Percentiles rank a stretch among this genome's conserved stretches.
phyloP scores from a whole-genome alignment of 2,797 vertebrate genomes.

The Aplochiton taeniatus region DNA sequence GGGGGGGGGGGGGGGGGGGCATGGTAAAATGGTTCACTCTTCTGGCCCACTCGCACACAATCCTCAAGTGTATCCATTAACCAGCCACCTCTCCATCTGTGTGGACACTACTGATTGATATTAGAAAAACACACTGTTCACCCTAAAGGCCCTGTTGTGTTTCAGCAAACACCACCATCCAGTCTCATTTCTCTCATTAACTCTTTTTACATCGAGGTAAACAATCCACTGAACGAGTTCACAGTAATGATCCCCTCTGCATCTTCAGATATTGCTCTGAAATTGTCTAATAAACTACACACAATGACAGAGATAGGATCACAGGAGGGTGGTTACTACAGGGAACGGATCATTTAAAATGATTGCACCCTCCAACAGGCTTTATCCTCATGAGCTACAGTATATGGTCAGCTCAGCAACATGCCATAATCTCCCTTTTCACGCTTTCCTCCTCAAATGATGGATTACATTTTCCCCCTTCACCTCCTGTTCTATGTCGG shows the following conservation, averaged over 20 bases:
- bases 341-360: too few species aligned
- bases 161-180: neutral
- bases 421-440: too few species aligned
- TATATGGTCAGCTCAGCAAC: too few species aligned
- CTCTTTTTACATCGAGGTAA: too few species aligned
- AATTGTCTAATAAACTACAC: too few species aligned
- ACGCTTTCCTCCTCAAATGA: too few species aligned
- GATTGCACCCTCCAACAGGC: too few species aligned
- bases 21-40: conserved; percentile 35
- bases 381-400: too few species aligned
- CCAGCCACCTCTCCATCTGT: conserved; percentile 59
- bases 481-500: conserved; percentile 66
- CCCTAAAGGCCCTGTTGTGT: neutral
- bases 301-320: too few species aligned
- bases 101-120: conserved; percentile 29
- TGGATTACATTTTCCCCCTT: conserved; percentile 9
- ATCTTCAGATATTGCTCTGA: neutral
- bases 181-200: too few species aligned
- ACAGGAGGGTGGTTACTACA: too few species aligned
- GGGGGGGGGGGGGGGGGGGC: neutral
- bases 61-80: conserved; percentile 37
- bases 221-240: too few species aligned
- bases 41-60: conserved; percentile 52
- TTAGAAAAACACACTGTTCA: neutral
- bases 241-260: neutral